Evolutionary conservation across 2,113 vertebrate species (phyloP), one percentile per base, ranked within the genome.

Genomic region (Condylura cristata): DNA sequence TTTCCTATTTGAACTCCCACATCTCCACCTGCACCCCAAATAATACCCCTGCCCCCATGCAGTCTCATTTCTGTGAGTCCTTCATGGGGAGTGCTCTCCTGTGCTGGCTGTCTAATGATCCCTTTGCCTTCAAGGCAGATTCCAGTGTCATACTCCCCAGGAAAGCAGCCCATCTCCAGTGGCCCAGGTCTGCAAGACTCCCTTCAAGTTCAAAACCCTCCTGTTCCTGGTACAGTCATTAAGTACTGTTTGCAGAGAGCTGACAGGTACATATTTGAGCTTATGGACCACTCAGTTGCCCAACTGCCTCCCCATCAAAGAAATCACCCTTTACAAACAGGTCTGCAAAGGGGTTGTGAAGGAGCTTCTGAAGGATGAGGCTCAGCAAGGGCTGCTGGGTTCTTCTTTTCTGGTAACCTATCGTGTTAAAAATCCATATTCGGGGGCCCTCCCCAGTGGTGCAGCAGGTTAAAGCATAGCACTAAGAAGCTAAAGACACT

Each of bases 401-500:
- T 14, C 32, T 53, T 46, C 26, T 32, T 58, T 60, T 61, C 7
- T 48, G 32, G 18, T 13, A 63, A 48, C 44, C 30, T 20, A 89
- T 48, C 56, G 56, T 76, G 75, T 93, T 95, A 93, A 97, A 97
- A 97, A 93, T 61, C 89, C 28, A 71, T 74, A 97, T 12, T 48
- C n/a, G n/a, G n/a, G n/a, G n/a, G n/a, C n/a, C n/a, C n/a, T n/a
- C n/a, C n/a, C n/a, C n/a, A n/a, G n/a, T n/a, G n/a, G n/a, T n/a
- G n/a, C n/a, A n/a, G n/a, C n/a, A n/a, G n/a, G n/a, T n/a, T n/a
- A n/a, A n/a, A n/a, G n/a, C n/a, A n/a, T n/a, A n/a, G n/a, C n/a
- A n/a, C n/a, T n/a, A n/a, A n/a, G n/a, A n/a, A n/a, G n/a, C n/a
- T n/a, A n/a, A n/a, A n/a, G n/a, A n/a, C n/a, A n/a, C n/a, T n/a